These are phyloP conservation scores for Salvelinus namaycush DNA, from an alignment of 2,113 vertebrate genomes.

Conservation along the genomic window DNA sequence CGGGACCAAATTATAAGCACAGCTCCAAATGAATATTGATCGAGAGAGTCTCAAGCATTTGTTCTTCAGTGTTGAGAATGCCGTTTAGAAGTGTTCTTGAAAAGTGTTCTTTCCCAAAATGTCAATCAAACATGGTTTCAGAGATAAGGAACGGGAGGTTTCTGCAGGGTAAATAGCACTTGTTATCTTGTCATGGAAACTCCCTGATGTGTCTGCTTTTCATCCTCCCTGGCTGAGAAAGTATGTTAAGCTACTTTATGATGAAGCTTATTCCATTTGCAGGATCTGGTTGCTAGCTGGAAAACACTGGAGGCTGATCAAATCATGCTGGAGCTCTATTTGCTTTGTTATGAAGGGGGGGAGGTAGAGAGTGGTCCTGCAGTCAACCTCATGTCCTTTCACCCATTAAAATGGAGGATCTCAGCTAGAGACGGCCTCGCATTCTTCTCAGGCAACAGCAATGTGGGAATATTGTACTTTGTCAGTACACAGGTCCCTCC, in stretches of 20 bases:
- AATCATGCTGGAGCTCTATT: not conserved
- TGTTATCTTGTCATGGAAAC: constrained; percentile 57
- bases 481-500: not conserved
- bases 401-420: not conserved
- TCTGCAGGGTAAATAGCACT: constrained; percentile 51
- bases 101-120: constrained; percentile 57
- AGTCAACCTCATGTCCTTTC: not conserved
- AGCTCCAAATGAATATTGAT: not conserved
- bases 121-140: constrained; percentile 53
- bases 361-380: not conserved
- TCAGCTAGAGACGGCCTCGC: not conserved
- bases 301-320: not conserved
- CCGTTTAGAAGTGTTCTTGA: not conserved
- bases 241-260: not conserved
- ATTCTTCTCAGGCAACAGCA: not conserved
- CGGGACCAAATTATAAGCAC: too few species aligned
- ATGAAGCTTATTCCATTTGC: not conserved
- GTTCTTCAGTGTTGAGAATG: not conserved
- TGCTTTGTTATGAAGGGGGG: not conserved
- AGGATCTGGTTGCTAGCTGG: not conserved
- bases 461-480: too few species aligned
- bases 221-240: not conserved
- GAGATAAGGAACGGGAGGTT: constrained; percentile 36
- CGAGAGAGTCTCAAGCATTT: not conserved
- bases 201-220: constrained; percentile 12